These are phyloP conservation scores for Xiphophorus couchianus DNA, from an alignment of 2,113 vertebrate species.

Conservation along the genomic window DNA sequence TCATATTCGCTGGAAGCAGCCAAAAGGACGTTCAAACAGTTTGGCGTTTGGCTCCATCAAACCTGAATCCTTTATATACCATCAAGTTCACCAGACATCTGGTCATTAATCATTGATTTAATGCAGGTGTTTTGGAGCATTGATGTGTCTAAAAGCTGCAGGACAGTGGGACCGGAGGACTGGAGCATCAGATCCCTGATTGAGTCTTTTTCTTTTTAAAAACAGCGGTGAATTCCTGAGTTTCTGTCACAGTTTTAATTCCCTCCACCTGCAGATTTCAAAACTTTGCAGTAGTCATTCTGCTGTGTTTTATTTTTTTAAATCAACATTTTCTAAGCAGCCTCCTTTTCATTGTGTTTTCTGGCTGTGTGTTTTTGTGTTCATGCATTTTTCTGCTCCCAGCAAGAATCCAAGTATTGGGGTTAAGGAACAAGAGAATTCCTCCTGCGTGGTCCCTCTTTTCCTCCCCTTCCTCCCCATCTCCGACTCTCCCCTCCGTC, in stretches of 20 bases:
- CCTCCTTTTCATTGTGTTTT: slow-evolving; percentile 16
- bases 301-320: not conserved
- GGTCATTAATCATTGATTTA: no score
- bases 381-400: slow-evolving; percentile 63
- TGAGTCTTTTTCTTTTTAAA: not conserved
- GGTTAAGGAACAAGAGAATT: slow-evolving; percentile 80
- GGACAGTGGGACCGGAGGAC: no score
- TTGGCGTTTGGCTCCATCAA: not conserved
- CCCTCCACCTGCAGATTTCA: not conserved
- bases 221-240: not conserved
- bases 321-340: slow-evolving; percentile 26
- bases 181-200: not conserved
- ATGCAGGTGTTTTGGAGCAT: no score
- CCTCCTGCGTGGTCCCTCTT: slow-evolving; percentile 62
- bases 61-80: no score
- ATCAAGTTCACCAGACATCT: no score
- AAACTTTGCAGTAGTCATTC: not conserved
- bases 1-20: no score
- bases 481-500: slow-evolving; percentile 14
- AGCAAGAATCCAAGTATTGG: slow-evolving; percentile 71
- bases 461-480: slow-evolving; percentile 43
- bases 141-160: no score
- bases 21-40: no score
- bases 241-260: not conserved
- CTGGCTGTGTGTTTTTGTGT: slow-evolving; percentile 37